A percentile compares a stretch with the other conserved stretches of the same genome.
phyloP scores from a whole-genome alignment of 2,113 vertebrate genomes.

The Ibidorhyncha struthersii region DNA sequence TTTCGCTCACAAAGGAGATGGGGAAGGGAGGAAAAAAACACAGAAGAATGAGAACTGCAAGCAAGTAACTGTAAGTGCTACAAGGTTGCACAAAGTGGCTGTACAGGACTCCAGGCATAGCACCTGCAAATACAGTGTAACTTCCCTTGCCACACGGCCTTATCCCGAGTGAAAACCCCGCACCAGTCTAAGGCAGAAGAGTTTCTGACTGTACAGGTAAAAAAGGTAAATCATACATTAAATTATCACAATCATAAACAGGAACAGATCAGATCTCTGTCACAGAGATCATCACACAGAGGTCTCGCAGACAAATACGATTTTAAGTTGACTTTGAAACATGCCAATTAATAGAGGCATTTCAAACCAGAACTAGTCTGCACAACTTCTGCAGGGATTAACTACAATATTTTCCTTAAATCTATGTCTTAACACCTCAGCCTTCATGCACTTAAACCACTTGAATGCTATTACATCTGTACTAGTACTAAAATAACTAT shows the following conservation, averaged over 20 bases:
- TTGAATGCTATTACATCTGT: background rate
- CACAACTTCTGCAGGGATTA: background rate
- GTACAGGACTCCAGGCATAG: background rate
- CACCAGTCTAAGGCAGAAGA: background rate
- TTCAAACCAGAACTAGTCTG: background rate
- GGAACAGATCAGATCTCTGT: background rate
- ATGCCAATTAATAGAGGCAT: background rate
- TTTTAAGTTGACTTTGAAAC: background rate
- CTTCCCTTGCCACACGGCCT: too few species aligned
- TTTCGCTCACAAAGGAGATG: background rate
- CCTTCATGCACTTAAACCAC: background rate
- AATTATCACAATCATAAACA: background rate
- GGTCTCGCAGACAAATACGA: background rate
- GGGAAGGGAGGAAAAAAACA: background rate
- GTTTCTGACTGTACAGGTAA: background rate
- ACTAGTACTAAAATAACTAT: background rate
- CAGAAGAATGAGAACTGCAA: background rate
- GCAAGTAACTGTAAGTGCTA: background rate
- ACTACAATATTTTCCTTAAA: background rate
- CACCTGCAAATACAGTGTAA: background rate
- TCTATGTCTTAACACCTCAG: background rate
- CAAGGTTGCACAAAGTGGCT: background rate
- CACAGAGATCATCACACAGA: background rate
- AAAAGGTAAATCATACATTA: background rate
- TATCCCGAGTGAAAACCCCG: accelerated